These are phyloP conservation scores for Phyllotis vaccarum DNA, from an alignment of 2,797 vertebrate species.

Conservation along the genomic window DNA sequence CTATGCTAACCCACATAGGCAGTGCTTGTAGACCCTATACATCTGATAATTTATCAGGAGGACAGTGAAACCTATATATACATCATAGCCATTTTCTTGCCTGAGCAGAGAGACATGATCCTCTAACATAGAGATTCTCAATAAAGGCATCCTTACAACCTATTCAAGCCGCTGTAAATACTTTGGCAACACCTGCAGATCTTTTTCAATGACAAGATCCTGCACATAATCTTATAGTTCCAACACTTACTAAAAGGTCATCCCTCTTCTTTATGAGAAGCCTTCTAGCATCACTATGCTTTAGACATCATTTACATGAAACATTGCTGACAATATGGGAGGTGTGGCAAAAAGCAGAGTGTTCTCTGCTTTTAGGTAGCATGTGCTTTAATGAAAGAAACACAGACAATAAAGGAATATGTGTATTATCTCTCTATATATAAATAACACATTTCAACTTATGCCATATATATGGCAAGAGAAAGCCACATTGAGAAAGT, in stretches of 20 bases:
- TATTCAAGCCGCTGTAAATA: not conserved
- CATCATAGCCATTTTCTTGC: not conserved
- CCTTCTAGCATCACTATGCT: not conserved
- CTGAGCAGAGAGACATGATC: not conserved
- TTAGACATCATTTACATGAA: not conserved
- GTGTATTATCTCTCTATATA: too few species aligned
- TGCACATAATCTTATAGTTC: not conserved
- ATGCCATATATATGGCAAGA: not conserved
- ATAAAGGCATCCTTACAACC: not conserved
- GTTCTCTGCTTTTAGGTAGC: not conserved
- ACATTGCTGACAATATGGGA: not conserved
- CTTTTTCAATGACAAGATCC: not conserved
- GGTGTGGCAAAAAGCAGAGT: not conserved
- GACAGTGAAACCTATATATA: too few species aligned
- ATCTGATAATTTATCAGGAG: not conserved
- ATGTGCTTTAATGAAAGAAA: not conserved
- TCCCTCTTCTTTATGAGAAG: not conserved
- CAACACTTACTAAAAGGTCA: not conserved
- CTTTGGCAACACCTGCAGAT: not conserved
- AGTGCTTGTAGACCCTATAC: too few species aligned
- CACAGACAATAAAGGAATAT: not conserved
- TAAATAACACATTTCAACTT: not conserved
- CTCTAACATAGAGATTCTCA: not conserved
- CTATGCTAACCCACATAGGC: not conserved
- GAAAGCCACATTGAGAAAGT: not conserved